Base-by-base conservation (phyloP, 2,888 invertebrate species). In the Peribatodes rhomboidaria region DNA sequence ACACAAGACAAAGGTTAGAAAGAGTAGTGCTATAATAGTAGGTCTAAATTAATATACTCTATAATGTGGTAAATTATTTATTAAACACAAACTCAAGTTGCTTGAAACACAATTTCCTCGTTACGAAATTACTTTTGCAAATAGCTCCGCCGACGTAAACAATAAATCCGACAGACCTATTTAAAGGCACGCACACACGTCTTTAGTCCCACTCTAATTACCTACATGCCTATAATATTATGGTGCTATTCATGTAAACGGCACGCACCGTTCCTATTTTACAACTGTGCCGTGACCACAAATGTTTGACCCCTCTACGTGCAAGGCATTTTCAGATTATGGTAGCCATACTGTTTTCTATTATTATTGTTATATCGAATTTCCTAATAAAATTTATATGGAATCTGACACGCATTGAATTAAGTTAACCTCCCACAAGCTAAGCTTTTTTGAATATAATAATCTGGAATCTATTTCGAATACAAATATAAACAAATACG, bases 171-270 rank as follows among this genome's bases (percentile, higher is more conserved):
- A 67, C 65, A 57, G 46, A 42, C 59, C 63, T 68, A 60, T 70
- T 71, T 68, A 66, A 70, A 65, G 61, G 69, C 76, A 79, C 72
- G 75, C 75, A 74, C 73, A 68, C 71, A 67, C 67, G 72, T 63
- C 66, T 72, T 76, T 65, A 74, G 66, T 71, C 67, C 69, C 61
- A 73, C 66, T 71, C 72, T 69, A 76, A 76, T 78, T 80, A 77
- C 79, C 79, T 76, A 70, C 76, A 76, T 76, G 72, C 69, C 74
- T 74, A 76, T 79, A 81, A 77, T 76, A 79, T 70, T 64, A 73
- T 69, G 69, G 71, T 73, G 72, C 71, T 74, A 68, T 72, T 75
- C 69, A 72, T 77, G 77, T 72, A 68, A 77, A 61, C 72, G 74
- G 68, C 79, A 80, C 75, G 78, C 79, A 73, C 72, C 70, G 64